Evolutionary conservation across 2,113 vertebrate species (phyloP).

Genomic region (Oncorhynchus kisutch): DNA sequence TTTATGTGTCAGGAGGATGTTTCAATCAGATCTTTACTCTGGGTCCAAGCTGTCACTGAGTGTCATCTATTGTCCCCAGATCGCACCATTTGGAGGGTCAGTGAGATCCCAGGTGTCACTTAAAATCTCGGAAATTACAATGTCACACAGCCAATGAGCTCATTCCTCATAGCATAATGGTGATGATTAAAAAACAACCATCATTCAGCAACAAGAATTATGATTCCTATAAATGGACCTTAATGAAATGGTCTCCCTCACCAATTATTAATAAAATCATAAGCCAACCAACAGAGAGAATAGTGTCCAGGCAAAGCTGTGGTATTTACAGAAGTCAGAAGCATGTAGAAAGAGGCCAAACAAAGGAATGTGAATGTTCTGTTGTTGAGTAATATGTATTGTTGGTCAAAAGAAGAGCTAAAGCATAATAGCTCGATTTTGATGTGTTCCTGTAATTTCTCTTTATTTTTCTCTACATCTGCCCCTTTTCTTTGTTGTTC

Average conservation of each 20-base stretch:
- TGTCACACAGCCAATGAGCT: constrained; percentile 53
- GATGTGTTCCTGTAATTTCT: no score
- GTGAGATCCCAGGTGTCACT: constrained; percentile 64
- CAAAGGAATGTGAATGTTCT: no score
- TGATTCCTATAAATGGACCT: constrained; percentile 45
- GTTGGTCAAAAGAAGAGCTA: no score
- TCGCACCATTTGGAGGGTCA: constrained; percentile 48
- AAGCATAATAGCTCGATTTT: no score
- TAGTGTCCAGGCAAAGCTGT: constrained; percentile 2
- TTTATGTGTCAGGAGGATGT: constrained; percentile 35
- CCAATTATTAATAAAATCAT: background rate
- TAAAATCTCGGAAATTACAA: constrained; percentile 60
- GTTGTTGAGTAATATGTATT: no score
- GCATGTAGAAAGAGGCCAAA: background rate
- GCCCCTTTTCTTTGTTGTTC: no score
- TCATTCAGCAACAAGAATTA: constrained; percentile 43
- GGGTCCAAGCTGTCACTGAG: constrained; percentile 35
- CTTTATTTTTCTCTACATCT: no score
- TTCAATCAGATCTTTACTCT: constrained; percentile 40
- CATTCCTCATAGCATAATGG: constrained; percentile 35
- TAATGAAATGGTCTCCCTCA: constrained; percentile 44
- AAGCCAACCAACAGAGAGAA: background rate
- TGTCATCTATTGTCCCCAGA: constrained; percentile 29
- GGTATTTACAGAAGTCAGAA: background rate
- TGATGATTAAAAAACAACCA: constrained; percentile 52